Base-by-base conservation (phyloP, 1,140 invertebrate genomes). In the Wasmannia auropunctata region DNA sequence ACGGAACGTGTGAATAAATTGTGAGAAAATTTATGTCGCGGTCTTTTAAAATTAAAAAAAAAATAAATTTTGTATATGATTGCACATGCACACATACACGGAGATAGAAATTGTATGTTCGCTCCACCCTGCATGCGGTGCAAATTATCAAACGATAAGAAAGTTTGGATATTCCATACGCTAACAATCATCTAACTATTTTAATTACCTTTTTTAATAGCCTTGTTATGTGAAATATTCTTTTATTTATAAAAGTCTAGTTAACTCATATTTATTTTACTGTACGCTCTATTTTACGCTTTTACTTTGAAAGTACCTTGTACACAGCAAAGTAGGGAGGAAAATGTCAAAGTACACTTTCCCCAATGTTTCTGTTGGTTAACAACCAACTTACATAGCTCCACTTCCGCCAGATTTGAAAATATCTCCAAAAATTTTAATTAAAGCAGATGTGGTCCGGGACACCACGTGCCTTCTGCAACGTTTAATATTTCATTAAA, bases 391-490 rank as follows among this genome's bases (percentile, higher is more conserved):
- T 37, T 43, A 54, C 22, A n/a, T 10, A 67, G 31, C n/a, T 16
- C 1, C 8, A 11, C 19, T 76, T 62, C 19, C 28, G 19, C 1
- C 10, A 25, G 22, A 74, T 83, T 83, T 34, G 1, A 72, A 72
- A 83, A 40, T 14, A n/a, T 83, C 11, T 46, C 46, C 5, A 31
- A 83, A 72, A 83, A 22, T 83, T 83, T 83, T 74, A 74, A 83
- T 72, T 72, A 60, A 56, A 74, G 28, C 51, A 74, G 11, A 6
- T n/a, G 11, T 46, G n/a, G 3, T 65, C 14, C n/a, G 31, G 2
- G 43, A 34, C 37, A 43, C 51, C 8, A 8, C 51, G n/a, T 37
- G 19, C 7, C 25, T 31, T n/a, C 2, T 54, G 37, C 4, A 28
- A 34, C 22, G 22, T 46, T 56, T 43, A 67, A 11, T 28, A 70